Evolutionary conservation across 2,888 invertebrate genomes (phyloP).

Genomic region (Lagria hirta): DNA sequence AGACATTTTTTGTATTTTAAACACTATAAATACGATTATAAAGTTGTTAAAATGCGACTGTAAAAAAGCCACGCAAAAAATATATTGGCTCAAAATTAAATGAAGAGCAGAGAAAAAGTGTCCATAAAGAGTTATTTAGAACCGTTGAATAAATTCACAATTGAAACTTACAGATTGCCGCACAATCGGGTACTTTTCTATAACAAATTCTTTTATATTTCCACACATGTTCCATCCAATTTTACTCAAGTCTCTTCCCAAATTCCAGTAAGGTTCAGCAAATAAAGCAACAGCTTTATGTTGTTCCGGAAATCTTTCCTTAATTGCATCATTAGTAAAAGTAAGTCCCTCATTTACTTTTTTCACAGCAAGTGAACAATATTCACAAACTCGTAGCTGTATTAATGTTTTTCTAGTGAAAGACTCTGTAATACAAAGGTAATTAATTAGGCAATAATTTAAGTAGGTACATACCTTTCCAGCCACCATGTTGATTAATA

Average conservation of each 20-base stretch:
- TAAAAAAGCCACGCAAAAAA: no score
- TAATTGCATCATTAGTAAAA: conserved; percentile 67
- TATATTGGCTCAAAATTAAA: no score
- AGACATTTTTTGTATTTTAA: no score
- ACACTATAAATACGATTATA: no score
- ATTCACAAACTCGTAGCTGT: conserved; percentile 65
- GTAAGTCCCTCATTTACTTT: conserved; percentile 62
- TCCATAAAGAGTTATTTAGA: conserved; percentile 5
- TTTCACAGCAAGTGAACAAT: conserved; percentile 65
- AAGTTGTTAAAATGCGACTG: no score
- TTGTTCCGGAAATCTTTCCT: conserved; percentile 69
- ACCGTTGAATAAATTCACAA: background rate
- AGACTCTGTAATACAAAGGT: no score
- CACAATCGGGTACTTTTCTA: conserved; percentile 55
- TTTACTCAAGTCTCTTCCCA: conserved; percentile 61
- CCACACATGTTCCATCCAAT: conserved; percentile 56
- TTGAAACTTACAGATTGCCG: conserved; percentile 57
- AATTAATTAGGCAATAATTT: no score
- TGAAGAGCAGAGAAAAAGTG: no score
- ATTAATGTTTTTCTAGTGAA: conserved; percentile 65
- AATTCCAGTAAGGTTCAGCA: conserved; percentile 63
- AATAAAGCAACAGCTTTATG: conserved; percentile 59
- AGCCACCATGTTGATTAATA: conserved; percentile 65
- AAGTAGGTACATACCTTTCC: conserved; percentile 59
- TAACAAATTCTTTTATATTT: conserved; percentile 38